Evolutionary conservation across 2,888 invertebrate species (phyloP).

Genomic region (Cheilosia variabilis): DNA sequence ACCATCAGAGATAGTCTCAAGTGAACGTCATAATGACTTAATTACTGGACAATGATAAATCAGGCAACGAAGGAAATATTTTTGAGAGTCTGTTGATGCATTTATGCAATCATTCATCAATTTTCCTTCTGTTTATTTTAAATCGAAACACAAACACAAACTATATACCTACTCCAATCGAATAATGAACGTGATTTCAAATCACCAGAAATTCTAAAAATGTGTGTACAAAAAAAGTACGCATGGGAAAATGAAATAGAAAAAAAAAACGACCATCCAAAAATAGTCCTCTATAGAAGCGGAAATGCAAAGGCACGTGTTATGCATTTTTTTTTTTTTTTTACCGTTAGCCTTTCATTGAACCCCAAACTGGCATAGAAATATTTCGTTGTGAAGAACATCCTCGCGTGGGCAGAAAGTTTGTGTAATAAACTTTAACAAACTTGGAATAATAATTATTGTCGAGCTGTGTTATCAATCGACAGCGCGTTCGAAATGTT

Average conservation of each 20-base stretch:
- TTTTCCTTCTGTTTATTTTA: neutral
- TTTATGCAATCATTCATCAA: slow-evolving; percentile 6
- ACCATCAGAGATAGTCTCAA: neutral
- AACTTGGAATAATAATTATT: slow-evolving; percentile 20
- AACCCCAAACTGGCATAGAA: neutral
- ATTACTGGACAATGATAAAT: slow-evolving; percentile 19
- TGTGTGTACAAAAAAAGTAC: slow-evolving; percentile 35
- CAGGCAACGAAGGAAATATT: neutral
- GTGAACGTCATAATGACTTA: slow-evolving; percentile 19
- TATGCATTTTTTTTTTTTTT: slow-evolving; percentile 31
- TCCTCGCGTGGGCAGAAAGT: neutral
- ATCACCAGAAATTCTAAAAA: slow-evolving; percentile 15
- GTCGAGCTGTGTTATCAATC: neutral
- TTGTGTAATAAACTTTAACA: slow-evolving; percentile 20
- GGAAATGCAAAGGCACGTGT: slow-evolving; percentile 59
- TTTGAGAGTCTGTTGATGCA: neutral
- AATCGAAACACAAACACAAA: slow-evolving; percentile 1
- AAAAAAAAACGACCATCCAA: slow-evolving; percentile 28
- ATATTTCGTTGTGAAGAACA: neutral
- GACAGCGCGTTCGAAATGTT: neutral
- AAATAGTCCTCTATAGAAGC: slow-evolving; percentile 48
- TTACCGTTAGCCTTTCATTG: slow-evolving; percentile 30
- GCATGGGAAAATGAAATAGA: neutral
- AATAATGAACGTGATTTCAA: slow-evolving; percentile 6
- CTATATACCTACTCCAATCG: neutral